Evolutionary conservation across 2,113 vertebrate genomes (phyloP), one percentile per base, ranked within the genome.

Genomic region (Collichthys lucidus): DNA sequence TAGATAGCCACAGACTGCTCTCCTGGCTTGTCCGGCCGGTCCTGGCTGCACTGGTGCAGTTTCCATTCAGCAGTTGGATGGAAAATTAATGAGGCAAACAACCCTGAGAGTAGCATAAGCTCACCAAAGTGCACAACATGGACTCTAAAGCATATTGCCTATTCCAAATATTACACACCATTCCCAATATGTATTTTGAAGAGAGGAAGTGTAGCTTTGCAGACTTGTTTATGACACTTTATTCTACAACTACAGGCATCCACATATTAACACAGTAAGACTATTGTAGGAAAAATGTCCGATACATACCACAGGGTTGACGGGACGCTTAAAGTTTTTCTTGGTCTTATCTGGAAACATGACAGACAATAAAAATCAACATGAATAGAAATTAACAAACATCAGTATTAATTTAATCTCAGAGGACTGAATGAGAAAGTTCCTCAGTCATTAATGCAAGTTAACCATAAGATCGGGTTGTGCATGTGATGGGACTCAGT

Each of bases 81-180:
- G 92, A 91, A 93, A 91, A 83, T 88, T 53, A 89, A 88, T 80
- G 71, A 92, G 83, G 81, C 89, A 83, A 89, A 88, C 84, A 84
- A 86, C 72, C 82, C 84, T 67, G 74, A 90, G 83, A 91, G 80
- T 47, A 85, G 76, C 79, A 88, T 47, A 88, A 78, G 62, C 79
- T 85, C 59, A 81, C 66, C 63, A 49, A 74, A 80, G 72, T 66
- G 68, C 71, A 82, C 79, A 86, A 81, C 64, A 88, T 29, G 44
- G 64, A 79, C 83, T 79, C 56, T 42, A 35, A 79, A 66, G 52
- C 59, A n/a, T 29, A 56, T 22, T 68, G n/a, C 56, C 77, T 61
- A 29, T 63, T 88, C 76, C 80, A 72, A 72, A 76, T 29, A 74
- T 53, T 40, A 73, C 82, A 86, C 50, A 50, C 67, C 76, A 52